phyloP scores from a whole-genome alignment of 2,113 vertebrate species.

The Hymenochirus boettgeri region DNA sequence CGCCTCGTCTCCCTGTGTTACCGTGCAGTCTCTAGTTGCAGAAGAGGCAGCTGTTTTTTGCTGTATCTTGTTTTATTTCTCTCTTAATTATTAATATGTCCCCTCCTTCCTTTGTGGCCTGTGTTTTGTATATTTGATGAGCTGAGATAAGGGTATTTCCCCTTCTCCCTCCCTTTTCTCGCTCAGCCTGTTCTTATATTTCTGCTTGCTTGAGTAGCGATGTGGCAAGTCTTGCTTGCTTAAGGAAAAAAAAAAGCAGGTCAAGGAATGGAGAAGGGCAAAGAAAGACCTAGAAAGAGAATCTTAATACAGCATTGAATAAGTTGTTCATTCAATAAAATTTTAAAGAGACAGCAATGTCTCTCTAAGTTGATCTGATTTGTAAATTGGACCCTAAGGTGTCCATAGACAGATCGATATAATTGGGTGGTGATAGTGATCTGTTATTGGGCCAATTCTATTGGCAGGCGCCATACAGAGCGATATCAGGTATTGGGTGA shows the following conservation, averaged over 20 bases:
- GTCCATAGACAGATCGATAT: too few species aligned
- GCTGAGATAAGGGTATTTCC: constrained; percentile 52
- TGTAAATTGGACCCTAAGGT: too few species aligned
- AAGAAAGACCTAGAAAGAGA: not conserved
- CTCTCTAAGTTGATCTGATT: too few species aligned
- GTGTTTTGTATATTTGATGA: constrained; percentile 59
- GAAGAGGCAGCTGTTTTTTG: constrained; percentile 46
- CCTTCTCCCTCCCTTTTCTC: constrained; percentile 40
- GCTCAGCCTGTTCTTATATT: constrained; percentile 49
- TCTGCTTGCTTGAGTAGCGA: constrained; percentile 44
- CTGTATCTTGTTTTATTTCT: constrained; percentile 37
- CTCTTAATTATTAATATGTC: constrained; percentile 58
- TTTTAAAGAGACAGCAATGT: too few species aligned
- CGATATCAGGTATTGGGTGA: too few species aligned
- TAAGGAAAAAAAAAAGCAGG: constrained; percentile 1
- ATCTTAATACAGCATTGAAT: too few species aligned
- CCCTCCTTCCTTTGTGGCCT: constrained; percentile 42
- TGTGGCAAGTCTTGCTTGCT: constrained; percentile 35
- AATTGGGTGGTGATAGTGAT: too few species aligned
- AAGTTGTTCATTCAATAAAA: too few species aligned
- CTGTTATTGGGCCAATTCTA: too few species aligned
- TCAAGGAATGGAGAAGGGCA: constrained; percentile 24
- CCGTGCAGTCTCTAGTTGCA: not conserved
- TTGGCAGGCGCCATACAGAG: too few species aligned
- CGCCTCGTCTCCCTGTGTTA: not conserved